Conservation (phyloP, 1,140 invertebrate species). For the Subanguina moxae region DNA sequence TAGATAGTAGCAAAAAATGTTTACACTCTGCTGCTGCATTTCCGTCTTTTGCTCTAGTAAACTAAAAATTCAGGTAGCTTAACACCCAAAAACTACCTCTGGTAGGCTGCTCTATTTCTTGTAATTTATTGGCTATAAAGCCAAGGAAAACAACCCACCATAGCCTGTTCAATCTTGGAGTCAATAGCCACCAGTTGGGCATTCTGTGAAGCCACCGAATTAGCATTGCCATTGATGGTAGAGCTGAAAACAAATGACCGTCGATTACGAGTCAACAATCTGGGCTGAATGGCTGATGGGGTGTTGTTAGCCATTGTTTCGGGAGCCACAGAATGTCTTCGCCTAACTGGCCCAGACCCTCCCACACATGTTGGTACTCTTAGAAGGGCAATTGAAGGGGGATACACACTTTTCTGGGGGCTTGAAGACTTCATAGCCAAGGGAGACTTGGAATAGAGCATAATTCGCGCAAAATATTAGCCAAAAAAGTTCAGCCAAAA, state of each 20-base stretch:
- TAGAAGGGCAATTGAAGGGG: too few species aligned
- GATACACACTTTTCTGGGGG: too few species aligned
- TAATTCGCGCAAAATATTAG: too few species aligned
- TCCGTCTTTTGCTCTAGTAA: too few species aligned
- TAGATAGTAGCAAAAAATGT: too few species aligned
- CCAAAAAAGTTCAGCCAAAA: too few species aligned
- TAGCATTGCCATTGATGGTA: background rate
- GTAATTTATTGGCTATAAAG: too few species aligned
- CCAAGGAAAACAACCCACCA: conserved; percentile 38
- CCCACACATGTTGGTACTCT: background rate
- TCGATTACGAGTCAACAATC: conserved; percentile 5
- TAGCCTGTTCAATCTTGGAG: conserved; percentile 59
- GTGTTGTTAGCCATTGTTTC: background rate
- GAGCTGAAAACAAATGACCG: background rate
- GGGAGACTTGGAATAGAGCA: too few species aligned
- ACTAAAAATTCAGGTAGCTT: too few species aligned
- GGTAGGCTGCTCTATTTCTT: too few species aligned
- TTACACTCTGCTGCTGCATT: conserved; percentile 8
- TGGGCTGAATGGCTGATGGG: background rate
- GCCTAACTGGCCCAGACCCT: background rate
- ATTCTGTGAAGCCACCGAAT: background rate
- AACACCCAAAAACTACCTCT: too few species aligned
- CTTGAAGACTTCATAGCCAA: too few species aligned
- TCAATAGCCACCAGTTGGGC: conserved; percentile 39
- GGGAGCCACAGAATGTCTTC: background rate